Evolutionary conservation across 2,888 invertebrate species (phyloP), one percentile per base, ranked within the genome.

Genomic region (Volucella inflata): DNA sequence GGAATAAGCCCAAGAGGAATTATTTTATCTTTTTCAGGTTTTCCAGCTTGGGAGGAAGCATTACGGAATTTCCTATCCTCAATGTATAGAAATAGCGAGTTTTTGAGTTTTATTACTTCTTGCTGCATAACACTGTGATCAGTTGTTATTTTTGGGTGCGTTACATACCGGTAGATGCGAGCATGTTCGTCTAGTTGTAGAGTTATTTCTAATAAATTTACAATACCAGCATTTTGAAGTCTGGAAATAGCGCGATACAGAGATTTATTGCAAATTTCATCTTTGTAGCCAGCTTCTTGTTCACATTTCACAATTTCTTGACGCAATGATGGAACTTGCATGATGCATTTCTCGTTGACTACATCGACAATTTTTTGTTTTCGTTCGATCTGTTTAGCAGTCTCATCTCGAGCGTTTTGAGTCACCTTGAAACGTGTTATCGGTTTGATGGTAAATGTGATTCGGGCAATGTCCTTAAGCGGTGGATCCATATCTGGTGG

Each of bases 321-420:
- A 72, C 93, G 91, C 17, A 95, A 85, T 72, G 93, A 93, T 2
- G 90, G 88, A 1, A 93, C 93, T 64, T 94, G 94, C 21, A 96
- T 93, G 2, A 96, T 92, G 89, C 94, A 93, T 51, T 94, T 92
- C 70, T 94, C 92, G 75, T 94, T 93, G 0, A 96, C 92, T 9
- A 93, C 91, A 77, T 94, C 93, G 14, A 96, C 92, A 77, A 96
- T 94, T 72, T 94, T 91, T 88, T 94, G 94, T n/a, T 94, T 94
- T 68, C 96, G 92, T 53, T 92, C 91, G 10, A 94, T 50, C 64
- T 90, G 88, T 2, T 90, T 90, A 8, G 55, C 57, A 1, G 87
- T 88, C 14, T 72, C 21, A 9, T 77, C 83, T 9, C 76, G 71
- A 10, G 9, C 79, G 71, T 0, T 89, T 88, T 11, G 87, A 77